Evolutionary conservation across 2,113 vertebrate genomes (phyloP), one percentile per base, ranked within the genome.

Genomic region (Rhadina sibilatrix): DNA sequence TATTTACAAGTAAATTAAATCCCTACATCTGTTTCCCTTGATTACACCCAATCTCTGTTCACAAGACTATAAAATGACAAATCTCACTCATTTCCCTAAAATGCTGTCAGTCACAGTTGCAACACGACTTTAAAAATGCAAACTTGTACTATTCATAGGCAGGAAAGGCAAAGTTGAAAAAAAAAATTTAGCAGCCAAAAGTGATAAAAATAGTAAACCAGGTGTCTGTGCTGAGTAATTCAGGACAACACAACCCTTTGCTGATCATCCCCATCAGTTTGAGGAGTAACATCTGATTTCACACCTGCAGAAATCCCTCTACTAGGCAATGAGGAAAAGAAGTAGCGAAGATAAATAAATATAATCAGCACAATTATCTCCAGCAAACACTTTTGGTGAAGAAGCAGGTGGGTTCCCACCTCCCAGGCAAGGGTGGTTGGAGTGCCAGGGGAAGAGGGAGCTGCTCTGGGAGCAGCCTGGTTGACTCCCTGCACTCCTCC

Each of bases 281-380:
- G 82, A 70, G 49, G 74, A 92, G 22, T 4, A 87, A 87, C 83
- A 79, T 76, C 84, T 91, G 74, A 96, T 79, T 84, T 82, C 44
- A 38, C 77, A 93, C 74, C 93, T 95, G 92, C 92, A 91, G 33
- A 68, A 94, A 91, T 27, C 47, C 69, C 50, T 50, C 72, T 31
- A 89, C 24, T 42, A 77, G 87, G 83, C 59, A 65, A 56, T 0
- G 10, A 94, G 50, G 54, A 72, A 57, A 88, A 92, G 64, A 2
- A 65, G 54, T 1, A 61, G 50, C 6, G 61, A 74, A 85, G 79
- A 65, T 11, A 78, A 83, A 80, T 57, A 87, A 78, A 94, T 69
- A 63, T 65, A 86, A 65, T 76, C 13, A 87, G 77, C 72, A 81
- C 38, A 60, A 52, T 44, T 52, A 59, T 49, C 64, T 50, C 8